phyloP scores from a whole-genome alignment of 2,888 invertebrate species.

The Napeogenes inachia region DNA sequence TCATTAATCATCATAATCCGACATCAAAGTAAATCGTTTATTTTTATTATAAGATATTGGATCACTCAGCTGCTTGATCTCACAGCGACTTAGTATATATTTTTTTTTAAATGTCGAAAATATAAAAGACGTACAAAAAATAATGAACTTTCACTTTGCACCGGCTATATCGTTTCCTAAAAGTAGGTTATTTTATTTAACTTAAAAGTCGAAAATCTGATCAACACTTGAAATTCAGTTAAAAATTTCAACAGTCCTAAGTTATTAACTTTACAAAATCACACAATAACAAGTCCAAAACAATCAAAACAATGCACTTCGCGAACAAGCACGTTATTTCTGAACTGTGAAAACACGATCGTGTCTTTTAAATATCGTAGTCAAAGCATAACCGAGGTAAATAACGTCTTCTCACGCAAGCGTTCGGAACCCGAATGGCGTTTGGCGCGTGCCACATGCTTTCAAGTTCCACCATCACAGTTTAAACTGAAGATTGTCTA shows the following conservation, averaged over 20 bases:
- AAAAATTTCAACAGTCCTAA: constrained; percentile 7
- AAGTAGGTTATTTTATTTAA: constrained; percentile 61
- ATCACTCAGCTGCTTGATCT: constrained; percentile 63
- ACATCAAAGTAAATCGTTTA: constrained; percentile 63
- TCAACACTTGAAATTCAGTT: constrained; percentile 18
- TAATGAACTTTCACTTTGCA: constrained; percentile 67
- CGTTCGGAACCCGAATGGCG: constrained; percentile 68
- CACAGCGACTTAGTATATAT: constrained; percentile 56
- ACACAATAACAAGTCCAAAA: constrained; percentile 21
- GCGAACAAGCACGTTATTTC: constrained; percentile 33
- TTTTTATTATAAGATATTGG: constrained; percentile 63
- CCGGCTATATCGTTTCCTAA: constrained; percentile 51
- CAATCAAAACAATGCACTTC: constrained; percentile 31
- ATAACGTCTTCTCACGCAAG: constrained; percentile 51
- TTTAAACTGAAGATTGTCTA: constrained; percentile 42
- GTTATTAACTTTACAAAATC: constrained; percentile 10
- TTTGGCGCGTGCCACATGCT: constrained; percentile 73
- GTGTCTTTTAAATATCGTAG: constrained; percentile 40
- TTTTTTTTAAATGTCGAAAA: constrained; percentile 43
- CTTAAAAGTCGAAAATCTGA: constrained; percentile 35
- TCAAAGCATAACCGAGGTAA: constrained; percentile 38
- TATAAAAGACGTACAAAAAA: constrained; percentile 48
- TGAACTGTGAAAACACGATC: constrained; percentile 64
- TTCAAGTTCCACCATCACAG: constrained; percentile 40
- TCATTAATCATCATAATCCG: constrained; percentile 67